Conservation (phyloP, 2,888 invertebrate genomes). For the Trichogramma dendrolimi region DNA sequence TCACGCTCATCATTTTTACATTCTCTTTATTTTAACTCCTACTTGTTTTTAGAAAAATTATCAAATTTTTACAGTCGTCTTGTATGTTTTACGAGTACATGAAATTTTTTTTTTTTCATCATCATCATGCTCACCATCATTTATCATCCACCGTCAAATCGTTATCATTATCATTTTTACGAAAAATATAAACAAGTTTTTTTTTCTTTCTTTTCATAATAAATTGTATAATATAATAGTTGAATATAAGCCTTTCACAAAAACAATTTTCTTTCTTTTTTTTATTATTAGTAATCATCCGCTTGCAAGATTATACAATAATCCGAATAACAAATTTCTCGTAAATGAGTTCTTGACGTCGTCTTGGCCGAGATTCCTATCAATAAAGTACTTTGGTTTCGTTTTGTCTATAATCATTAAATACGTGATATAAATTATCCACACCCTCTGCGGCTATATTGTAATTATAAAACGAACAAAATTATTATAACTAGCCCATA, state of each 20-base stretch:
- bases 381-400: conserved; percentile 21
- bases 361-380: conserved; percentile 17
- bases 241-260: conserved; percentile 25
- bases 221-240: conserved; percentile 26
- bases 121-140: conserved; percentile 21
- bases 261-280: conserved; percentile 23
- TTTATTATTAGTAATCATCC: conserved; percentile 6
- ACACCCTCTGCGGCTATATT: not conserved
- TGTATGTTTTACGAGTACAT: conserved; percentile 29
- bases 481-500: no score
- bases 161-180: conserved; percentile 19
- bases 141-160: conserved; percentile 5
- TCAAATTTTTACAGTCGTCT: conserved; percentile 30
- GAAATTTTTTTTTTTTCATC: conserved; percentile 23
- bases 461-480: not conserved
- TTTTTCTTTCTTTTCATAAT: conserved; percentile 15
- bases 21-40: conserved; percentile 29
- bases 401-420: conserved; percentile 6
- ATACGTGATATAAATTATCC: not conserved
- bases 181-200: conserved; percentile 31
- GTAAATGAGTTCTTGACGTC: conserved; percentile 19
- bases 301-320: conserved; percentile 6
- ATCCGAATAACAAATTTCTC: conserved; percentile 14
- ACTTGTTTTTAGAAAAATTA: conserved; percentile 30
- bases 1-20: conserved; percentile 29